Base-by-base conservation (phyloP, 2,888 invertebrate genomes). In the Chesias legatella region DNA sequence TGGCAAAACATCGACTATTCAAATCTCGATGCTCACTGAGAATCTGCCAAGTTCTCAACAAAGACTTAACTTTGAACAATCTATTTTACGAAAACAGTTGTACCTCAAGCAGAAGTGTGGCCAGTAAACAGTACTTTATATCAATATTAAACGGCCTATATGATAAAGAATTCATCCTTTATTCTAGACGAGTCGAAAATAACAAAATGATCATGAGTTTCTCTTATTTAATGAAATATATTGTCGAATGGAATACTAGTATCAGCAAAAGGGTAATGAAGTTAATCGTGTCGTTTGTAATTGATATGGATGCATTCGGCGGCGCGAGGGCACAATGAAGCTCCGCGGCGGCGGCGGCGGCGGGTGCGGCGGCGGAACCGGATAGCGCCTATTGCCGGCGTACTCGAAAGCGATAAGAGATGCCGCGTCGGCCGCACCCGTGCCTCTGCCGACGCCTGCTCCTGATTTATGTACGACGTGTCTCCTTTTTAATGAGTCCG, bases 401-500 rank as follows among this genome's bases (percentile, higher is more conserved):
- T 65, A 63, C 72, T 69, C 66, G 59, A 60, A 60, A 67, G 73
- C 76, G 85, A 86, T 85, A 84, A 84, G 78, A 70, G 66, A 61
- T 62, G 59, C 65, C 67, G 61, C 65, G 66, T 51, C 63, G 54
- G 65, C 63, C 68, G 69, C 63, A 51, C 63, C 56, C 62, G 59
- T 55, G 47, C 51, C 54, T 55, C 48, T 52, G 57, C 66, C 73
- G 63, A 63, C 71, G 69, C 75, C 73, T 67, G 67, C 57, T 58
- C 75, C 77, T 85, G 88, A 88, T 88, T 88, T 88, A 88, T 88
- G 82, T 82, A 76, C 83, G 84, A 79, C 84, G 79, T 82, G 84
- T 85, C 85, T 86, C 85, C 84, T 86, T 83, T 88, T 88, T 88
- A 88, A 88, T 86, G 88, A 86, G 86, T 78, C 81, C 68, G 83